A percentile compares a stretch with the other conserved stretches of the same genome.
phyloP scores from a whole-genome alignment of 1,140 invertebrate genomes.

The Rhopalosiphum maidis region DNA sequence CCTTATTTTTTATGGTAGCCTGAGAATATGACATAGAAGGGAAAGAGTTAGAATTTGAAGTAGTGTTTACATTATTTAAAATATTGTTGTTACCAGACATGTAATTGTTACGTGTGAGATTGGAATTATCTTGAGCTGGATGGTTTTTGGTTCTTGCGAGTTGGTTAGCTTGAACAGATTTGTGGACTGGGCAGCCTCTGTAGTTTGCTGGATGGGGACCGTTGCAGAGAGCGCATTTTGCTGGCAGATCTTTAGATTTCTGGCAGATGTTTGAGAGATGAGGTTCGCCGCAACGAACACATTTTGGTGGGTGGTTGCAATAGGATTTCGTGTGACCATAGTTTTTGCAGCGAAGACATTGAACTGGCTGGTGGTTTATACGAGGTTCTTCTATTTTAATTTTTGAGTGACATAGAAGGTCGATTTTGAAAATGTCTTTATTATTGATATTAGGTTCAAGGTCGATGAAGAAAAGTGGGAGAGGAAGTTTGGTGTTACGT shows the following conservation, averaged over 20 bases:
- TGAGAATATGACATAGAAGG: too few relatives aligned
- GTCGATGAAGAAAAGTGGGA: not conserved
- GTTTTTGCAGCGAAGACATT: not conserved
- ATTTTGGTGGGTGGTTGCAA: not conserved
- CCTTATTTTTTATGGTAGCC: too few relatives aligned
- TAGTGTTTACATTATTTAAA: too few relatives aligned
- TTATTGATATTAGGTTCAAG: conserved; percentile 40
- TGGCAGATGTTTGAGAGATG: too few relatives aligned
- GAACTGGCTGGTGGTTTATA: not conserved
- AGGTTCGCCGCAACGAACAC: not conserved
- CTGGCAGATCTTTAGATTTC: not conserved
- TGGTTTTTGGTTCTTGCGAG: not conserved
- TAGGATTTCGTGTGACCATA: not conserved
- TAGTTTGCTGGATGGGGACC: not conserved
- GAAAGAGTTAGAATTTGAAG: too few relatives aligned
- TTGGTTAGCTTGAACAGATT: not conserved
- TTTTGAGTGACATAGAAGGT: conserved; percentile 8
- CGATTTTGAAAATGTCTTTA: conserved; percentile 43
- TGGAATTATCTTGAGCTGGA: not conserved
- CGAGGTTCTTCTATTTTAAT: not conserved
- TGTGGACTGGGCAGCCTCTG: not conserved
- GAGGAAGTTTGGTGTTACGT: not conserved
- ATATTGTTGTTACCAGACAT: too few relatives aligned
- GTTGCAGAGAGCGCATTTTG: not conserved
- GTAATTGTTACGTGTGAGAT: too few relatives aligned